Evolutionary conservation across 2,888 invertebrate genomes (phyloP), one percentile per base, ranked within the genome.

Genomic region (Thymelicus acteon): DNA sequence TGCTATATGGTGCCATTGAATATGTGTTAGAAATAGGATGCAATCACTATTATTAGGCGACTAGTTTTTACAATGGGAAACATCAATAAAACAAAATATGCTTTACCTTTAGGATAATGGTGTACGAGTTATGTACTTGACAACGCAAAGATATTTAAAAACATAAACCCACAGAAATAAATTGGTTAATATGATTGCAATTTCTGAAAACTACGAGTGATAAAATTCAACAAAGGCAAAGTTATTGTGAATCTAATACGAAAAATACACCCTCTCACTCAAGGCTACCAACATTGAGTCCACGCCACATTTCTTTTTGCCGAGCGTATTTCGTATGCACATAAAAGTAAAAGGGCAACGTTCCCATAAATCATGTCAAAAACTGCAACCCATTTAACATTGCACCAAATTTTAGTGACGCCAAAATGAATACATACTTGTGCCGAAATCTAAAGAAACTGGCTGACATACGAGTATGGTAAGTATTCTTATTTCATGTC

Each of bases 311-410:
- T 54, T 64, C 37, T 57, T 62, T 63, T 67, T 44, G 40, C 49
- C 39, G 48, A 58, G 57, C 72, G 72, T 67, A 63, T 72, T 67
- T 72, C 24, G 60, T 70, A 60, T 60, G 58, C 70, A 65, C 52
- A 67, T 60, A 68, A 68, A 72, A 58, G 60, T 62, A 68, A 58
- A 24, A 66, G 74, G 72, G 37, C 67, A 66, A 65, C 61, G 71
- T 48, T 48, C 72, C 63, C 74, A 68, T 74, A 74, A 74, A 71
- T 74, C 74, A 74, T 74, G 65, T 70, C 70, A 65, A 44, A 49
- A 70, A 60, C 70, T 70, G 70, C 63, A 70, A 64, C 39, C 69
- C 70, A 65, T 60, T 70, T 65, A 70, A 64, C 70, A 70, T 70
- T 70, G 70, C 70, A 70, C 70, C 70, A 70, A 70, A 70, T 70